Percentiles rank a stretch among this genome's conserved stretches.
These are phyloP conservation scores for Syngnathus floridae DNA, from an alignment of 2,113 vertebrate genomes.

Conservation along the genomic window DNA sequence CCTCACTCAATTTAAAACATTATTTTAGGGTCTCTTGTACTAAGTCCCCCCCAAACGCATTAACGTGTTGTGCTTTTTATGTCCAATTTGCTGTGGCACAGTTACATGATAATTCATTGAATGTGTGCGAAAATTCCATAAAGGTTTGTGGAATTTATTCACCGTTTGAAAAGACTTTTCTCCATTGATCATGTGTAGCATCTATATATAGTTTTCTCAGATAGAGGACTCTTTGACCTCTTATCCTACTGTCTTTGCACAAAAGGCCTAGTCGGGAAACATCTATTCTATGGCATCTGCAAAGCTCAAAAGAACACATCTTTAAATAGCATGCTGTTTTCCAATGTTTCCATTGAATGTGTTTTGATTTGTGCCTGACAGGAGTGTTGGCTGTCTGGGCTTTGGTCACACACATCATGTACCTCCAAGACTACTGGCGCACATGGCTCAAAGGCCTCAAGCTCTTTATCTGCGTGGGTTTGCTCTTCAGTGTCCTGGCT, in stretches of 20 bases:
- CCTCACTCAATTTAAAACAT: too few relatives aligned
- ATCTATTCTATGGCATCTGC: too few relatives aligned
- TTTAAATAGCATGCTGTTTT: background rate
- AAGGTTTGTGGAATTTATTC: too few relatives aligned
- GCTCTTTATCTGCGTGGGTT: conserved; percentile 84
- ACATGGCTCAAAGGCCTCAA: conserved; percentile 93
- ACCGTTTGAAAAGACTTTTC: too few relatives aligned
- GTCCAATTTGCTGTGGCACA: too few relatives aligned
- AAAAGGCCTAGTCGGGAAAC: background rate
- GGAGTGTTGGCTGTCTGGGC: conserved; percentile 90
- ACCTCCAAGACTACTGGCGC: conserved; percentile 94
- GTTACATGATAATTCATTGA: background rate
- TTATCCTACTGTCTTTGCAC: too few relatives aligned
- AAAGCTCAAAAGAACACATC: background rate
- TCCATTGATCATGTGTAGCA: too few relatives aligned
- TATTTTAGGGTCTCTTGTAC: too few relatives aligned
- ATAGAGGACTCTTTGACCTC: too few relatives aligned
- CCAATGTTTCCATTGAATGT: background rate
- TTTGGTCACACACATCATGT: conserved; percentile 93
- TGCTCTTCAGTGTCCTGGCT: conserved; percentile 77
- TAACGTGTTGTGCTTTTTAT: too few relatives aligned
- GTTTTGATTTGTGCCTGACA: conserved; percentile 41
- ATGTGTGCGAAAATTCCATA: background rate
- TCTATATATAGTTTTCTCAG: too few relatives aligned
- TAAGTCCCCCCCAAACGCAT: too few relatives aligned